These are phyloP conservation scores for Dasypus novemcinctus DNA, from an alignment of 2,113 vertebrate species.

Conservation along the genomic window DNA sequence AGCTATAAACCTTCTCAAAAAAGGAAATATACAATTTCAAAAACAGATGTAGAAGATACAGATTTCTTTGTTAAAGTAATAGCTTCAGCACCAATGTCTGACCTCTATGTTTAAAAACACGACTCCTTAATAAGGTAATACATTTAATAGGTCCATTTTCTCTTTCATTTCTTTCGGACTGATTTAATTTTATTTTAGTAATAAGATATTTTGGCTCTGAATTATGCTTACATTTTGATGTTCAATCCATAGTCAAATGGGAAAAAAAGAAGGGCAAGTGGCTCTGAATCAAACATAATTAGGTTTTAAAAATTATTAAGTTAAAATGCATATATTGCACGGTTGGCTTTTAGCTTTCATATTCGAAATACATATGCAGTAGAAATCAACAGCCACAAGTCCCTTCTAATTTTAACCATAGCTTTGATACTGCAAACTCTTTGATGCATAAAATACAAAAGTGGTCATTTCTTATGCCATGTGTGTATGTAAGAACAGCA, in stretches of 20 bases:
- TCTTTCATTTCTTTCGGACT: constrained; percentile 22
- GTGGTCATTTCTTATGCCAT: neutral
- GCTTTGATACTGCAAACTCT: neutral
- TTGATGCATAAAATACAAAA: constrained; percentile 42
- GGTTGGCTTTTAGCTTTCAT: neutral
- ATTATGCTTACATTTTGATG: neutral
- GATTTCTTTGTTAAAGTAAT: constrained; percentile 69
- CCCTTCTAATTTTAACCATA: constrained; percentile 25
- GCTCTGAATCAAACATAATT: neutral
- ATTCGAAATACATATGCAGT: constrained; percentile 21
- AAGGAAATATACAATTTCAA: constrained; percentile 74
- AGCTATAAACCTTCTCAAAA: constrained; percentile 81
- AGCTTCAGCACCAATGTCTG: neutral
- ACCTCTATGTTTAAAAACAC: neutral
- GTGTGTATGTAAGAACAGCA: neutral
- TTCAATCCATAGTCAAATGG: neutral
- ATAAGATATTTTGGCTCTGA: constrained; percentile 28
- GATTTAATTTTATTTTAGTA: constrained; percentile 18
- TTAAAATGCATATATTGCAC: neutral
- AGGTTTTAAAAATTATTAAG: constrained; percentile 36
- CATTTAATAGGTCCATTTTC: constrained; percentile 24
- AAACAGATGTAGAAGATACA: constrained; percentile 77
- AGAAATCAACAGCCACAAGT: constrained; percentile 6
- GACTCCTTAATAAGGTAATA: constrained; percentile 6
- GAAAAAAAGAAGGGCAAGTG: neutral